Conservation (phyloP, 2,113 vertebrate genomes). For the Litocranius walleri region DNA sequence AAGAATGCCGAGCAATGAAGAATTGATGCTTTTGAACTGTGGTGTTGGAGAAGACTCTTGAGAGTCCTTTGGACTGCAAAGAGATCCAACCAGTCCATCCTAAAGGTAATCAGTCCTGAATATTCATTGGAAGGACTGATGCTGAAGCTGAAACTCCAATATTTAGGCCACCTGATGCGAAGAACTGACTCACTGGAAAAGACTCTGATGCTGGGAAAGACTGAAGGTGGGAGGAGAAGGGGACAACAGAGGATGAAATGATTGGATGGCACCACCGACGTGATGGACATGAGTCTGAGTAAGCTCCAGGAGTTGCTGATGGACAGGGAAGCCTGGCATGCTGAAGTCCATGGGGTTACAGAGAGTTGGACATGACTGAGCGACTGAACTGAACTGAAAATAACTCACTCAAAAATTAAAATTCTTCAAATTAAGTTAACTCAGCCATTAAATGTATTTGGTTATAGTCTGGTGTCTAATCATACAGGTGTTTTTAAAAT, state of each 20-base stretch:
- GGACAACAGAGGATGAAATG: background rate
- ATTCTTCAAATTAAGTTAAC: background rate
- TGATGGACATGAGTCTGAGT: background rate
- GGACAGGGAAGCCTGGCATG: background rate
- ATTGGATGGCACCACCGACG: background rate
- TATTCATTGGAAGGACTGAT: background rate
- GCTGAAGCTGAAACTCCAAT: background rate
- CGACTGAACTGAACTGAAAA: background rate
- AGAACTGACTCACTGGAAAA: background rate
- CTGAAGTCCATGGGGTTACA: background rate
- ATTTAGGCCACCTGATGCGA: background rate
- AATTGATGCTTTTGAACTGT: background rate
- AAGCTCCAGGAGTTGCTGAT: background rate
- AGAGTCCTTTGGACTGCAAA: background rate
- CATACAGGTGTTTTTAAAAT: background rate
- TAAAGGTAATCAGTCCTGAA: background rate
- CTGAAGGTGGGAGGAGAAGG: background rate
- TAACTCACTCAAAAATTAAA: conserved; percentile 1
- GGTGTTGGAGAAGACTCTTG: background rate
- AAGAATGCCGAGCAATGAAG: background rate
- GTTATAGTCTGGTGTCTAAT: background rate
- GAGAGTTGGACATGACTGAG: background rate
- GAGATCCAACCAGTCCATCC: background rate
- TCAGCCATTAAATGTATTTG: background rate
- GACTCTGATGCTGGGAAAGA: background rate